Percentiles rank a stretch among this genome's conserved stretches.
These are phyloP conservation scores for Sinocyclocheilus anshuiensis DNA, from an alignment of 2,113 vertebrate species.

Conservation along the genomic window DNA sequence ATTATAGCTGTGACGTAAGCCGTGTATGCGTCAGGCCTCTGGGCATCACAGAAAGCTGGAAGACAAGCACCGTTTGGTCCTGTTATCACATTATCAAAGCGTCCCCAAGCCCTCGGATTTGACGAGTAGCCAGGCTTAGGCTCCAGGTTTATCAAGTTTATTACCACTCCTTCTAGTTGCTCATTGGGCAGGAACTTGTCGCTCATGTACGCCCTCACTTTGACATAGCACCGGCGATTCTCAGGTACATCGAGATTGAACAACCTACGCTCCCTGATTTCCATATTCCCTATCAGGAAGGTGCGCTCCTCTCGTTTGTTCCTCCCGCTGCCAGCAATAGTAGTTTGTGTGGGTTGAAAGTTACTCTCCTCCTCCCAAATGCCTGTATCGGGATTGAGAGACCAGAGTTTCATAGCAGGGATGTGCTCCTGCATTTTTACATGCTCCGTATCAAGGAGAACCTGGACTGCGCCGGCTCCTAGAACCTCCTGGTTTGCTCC, in stretches of 20 bases:
- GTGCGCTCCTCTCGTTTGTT: constrained; percentile 89
- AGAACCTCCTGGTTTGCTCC: constrained; percentile 75
- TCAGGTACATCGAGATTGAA: constrained; percentile 97
- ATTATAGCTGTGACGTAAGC: constrained; percentile 88
- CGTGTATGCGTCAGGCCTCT: constrained; percentile 84
- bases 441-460: constrained; percentile 84
- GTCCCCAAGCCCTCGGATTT: constrained; percentile 94
- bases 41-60: constrained; percentile 90
- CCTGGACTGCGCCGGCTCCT: constrained; percentile 80
- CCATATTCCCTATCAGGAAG: constrained; percentile 91
- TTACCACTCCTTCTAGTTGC: constrained; percentile 91
- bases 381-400: constrained; percentile 86
- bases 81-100: constrained; percentile 94
- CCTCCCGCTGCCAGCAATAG: constrained; percentile 60
- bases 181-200: constrained; percentile 88
- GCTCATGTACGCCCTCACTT: constrained; percentile 91
- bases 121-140: constrained; percentile 86
- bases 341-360: constrained; percentile 70
- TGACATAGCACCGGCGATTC: constrained; percentile 94
- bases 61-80: constrained; percentile 92
- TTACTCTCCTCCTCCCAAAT: constrained; percentile 91
- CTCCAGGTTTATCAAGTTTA: constrained; percentile 90
- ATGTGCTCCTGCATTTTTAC: constrained; percentile 88
- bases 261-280: constrained; percentile 90
- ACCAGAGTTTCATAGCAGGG: constrained; percentile 92